Conservation (phyloP, 2,113 vertebrate genomes). For the Rhinolophus ferrumequinum region DNA sequence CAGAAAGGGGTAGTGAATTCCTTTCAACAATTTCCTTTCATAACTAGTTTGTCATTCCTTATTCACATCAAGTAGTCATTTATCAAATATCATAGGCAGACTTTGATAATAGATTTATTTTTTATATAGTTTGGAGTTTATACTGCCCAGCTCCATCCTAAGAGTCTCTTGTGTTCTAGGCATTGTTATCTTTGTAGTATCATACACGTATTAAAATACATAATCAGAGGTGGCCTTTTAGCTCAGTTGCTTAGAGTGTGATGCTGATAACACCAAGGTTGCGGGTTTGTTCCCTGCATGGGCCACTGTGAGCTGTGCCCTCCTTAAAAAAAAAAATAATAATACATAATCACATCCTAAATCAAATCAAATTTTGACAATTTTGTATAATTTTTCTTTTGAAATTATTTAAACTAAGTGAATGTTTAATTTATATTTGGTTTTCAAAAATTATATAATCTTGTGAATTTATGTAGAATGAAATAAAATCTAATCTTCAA, state of each 20-base stretch:
- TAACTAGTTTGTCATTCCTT: not conserved
- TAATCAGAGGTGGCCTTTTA: no score
- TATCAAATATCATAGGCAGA: not conserved
- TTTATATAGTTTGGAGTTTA: not conserved
- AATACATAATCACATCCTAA: not conserved
- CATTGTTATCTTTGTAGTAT: not conserved
- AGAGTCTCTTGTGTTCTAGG: not conserved
- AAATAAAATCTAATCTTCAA: not conserved
- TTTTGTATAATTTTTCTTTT: constrained; percentile 2
- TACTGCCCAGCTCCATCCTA: not conserved
- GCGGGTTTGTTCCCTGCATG: no score
- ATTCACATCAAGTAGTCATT: not conserved
- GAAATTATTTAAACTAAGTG: not conserved
- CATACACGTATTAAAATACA: not conserved
- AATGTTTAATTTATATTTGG: not conserved
- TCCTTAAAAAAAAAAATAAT: no score
- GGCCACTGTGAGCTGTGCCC: no score
- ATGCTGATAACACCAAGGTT: no score
- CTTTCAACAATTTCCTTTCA: not conserved
- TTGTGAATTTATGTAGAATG: not conserved
- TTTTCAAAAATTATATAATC: not conserved
- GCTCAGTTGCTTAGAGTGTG: no score
- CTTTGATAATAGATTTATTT: not conserved
- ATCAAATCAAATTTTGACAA: not conserved
- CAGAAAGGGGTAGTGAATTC: not conserved